Conservation (phyloP, 2,888 invertebrate genomes). For the Drosophila flavopinicola region DNA sequence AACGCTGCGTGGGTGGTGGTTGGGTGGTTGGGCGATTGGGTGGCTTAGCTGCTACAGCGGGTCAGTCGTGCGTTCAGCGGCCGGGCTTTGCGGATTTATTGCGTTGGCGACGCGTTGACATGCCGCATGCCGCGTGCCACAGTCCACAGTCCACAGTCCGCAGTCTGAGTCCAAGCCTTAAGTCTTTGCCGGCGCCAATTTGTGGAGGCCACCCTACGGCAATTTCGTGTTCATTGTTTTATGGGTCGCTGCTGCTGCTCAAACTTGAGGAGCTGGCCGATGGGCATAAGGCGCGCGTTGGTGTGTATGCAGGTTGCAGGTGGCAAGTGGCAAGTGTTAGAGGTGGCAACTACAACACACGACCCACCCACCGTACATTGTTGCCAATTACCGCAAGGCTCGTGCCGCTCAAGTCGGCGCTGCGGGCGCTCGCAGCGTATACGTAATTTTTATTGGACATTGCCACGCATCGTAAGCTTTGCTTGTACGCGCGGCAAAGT, state of each 20-base stretch:
- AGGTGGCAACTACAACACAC: slow-evolving; percentile 23
- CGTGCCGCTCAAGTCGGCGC: slow-evolving; percentile 45
- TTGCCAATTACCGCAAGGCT: slow-evolving; percentile 70
- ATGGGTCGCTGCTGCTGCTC: slow-evolving; percentile 43
- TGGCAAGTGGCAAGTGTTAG: slow-evolving; percentile 16
- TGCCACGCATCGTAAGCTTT: slow-evolving; percentile 67
- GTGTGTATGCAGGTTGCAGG: slow-evolving; percentile 13
- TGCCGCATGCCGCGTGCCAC: slow-evolving; percentile 62
- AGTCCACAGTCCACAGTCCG: slow-evolving; percentile 28
- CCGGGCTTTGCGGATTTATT: slow-evolving; percentile 66
- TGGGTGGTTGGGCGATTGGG: neutral
- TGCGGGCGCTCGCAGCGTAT: slow-evolving; percentile 61
- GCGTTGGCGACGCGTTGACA: slow-evolving; percentile 75
- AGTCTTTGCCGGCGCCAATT: slow-evolving; percentile 35
- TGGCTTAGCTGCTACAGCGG: slow-evolving; percentile 11
- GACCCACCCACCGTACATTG: slow-evolving; percentile 22
- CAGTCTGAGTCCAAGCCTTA: slow-evolving; percentile 11
- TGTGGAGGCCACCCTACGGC: slow-evolving; percentile 25
- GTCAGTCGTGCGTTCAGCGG: slow-evolving; percentile 59
- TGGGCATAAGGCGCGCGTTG: slow-evolving; percentile 21
- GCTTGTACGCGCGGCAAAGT: slow-evolving; percentile 48
- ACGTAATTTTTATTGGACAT: slow-evolving; percentile 75
- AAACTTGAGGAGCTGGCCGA: slow-evolving; percentile 19
- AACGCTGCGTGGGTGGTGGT: slow-evolving; percentile 7
- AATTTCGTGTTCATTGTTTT: slow-evolving; percentile 61